phyloP scores from a whole-genome alignment of 2,888 invertebrate genomes.

The Folsomia candida region DNA sequence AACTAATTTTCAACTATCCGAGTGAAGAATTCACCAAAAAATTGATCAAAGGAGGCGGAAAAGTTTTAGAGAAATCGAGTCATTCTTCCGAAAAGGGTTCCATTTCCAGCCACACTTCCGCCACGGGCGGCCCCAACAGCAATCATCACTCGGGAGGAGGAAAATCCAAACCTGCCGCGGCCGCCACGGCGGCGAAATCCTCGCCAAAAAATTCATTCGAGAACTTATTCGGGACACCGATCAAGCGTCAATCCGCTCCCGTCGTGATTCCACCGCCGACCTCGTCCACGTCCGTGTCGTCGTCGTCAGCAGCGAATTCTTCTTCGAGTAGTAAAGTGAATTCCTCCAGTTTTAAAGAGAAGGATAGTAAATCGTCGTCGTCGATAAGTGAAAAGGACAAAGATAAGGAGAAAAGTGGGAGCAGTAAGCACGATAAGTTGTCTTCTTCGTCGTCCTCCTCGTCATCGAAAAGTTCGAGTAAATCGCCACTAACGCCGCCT shows the following conservation, averaged over 20 bases:
- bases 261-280: constrained; percentile 10
- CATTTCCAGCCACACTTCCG: constrained; percentile 20
- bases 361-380: constrained; percentile 29
- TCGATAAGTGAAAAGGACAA: constrained; percentile 32
- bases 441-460: constrained; percentile 33
- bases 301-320: not conserved
- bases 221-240: constrained; percentile 77
- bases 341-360: constrained; percentile 38
- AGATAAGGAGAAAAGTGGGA: constrained; percentile 18
- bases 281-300: constrained; percentile 11
- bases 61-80: constrained; percentile 31
- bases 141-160: constrained; percentile 42
- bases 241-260: constrained; percentile 58
- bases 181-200: constrained; percentile 39
- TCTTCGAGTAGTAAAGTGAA: constrained; percentile 30
- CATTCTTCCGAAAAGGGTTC: constrained; percentile 32
- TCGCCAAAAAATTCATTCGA: constrained; percentile 65
- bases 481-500: constrained; percentile 29
- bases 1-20: constrained; percentile 78
- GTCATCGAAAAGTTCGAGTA: constrained; percentile 22
- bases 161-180: constrained; percentile 42
- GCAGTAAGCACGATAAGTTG: constrained; percentile 12
- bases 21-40: constrained; percentile 86
- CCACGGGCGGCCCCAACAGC: constrained; percentile 25
- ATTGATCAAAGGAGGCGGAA: constrained; percentile 81